Evolutionary conservation across 30 jellyfish, hydroid and myxozoan species (phyloP), one percentile per base, ranked within the genome.

Genomic region (Cassiopea andromeda): DNA sequence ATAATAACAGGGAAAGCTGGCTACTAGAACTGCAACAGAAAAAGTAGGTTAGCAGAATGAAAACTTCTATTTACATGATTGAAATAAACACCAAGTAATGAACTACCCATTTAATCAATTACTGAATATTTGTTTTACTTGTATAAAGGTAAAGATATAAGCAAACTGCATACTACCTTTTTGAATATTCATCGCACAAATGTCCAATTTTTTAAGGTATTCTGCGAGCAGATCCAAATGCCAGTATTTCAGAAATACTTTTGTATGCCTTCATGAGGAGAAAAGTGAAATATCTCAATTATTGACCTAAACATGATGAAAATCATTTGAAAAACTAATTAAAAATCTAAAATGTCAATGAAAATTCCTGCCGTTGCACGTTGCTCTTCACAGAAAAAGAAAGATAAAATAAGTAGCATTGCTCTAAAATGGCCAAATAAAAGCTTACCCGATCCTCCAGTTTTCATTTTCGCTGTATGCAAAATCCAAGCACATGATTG

Each of bases 361-460:
- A 54, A 54, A 3, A 6, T 3, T 10, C 7, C 12, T 6, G 64
- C 12, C 10, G 64, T 54, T 54, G 7, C 12, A 10, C 64, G 64
- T 3, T 54, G 64, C 64, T 3, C 7, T 10, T 54, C 12, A 54
- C 64, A 54, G 12, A 54, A 6, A 54, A 10, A 3, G 7, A 54
- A 54, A 6, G 64, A 54, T 3, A 54, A 27, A 27, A 27, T 27
- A 27, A 27, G 38, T 27, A 27, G 38, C 38, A 27, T 27, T 4
- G 73, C 27, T 54, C 64, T 10, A 54, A 54, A 10, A 3, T 54
- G 12, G 64, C 10, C 64, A 6, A 58, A 6, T 58, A 19, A 54
- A 60, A 45, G 4, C 84, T 13, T 82, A 89, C 97, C 97, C 97
- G 15, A 89, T 69, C 74, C 74, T 89, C 97, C 97, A 89, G 76